Conservation (phyloP, 1,140 invertebrate genomes). For the Telenomus remus region DNA sequence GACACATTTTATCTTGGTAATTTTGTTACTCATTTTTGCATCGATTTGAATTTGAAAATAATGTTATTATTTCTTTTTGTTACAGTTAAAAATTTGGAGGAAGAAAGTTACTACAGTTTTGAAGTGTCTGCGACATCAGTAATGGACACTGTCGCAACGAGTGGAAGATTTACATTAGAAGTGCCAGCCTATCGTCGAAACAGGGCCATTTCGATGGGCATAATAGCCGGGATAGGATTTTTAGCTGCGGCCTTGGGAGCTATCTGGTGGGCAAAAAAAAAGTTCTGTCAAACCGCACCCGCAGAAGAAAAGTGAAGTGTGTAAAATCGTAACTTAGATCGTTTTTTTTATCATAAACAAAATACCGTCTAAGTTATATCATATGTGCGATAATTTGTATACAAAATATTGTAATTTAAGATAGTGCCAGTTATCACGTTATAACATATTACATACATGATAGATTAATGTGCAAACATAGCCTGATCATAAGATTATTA, state of each 20-base stretch:
- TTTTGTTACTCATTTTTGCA: neutral
- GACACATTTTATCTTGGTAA: slow-evolving; percentile 79
- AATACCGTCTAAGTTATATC: slow-evolving; percentile 22
- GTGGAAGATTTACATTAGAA: slow-evolving; percentile 76
- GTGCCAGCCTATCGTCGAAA: slow-evolving; percentile 80
- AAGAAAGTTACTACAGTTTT: slow-evolving; percentile 80
- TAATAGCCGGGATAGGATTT: slow-evolving; percentile 77
- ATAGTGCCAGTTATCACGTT: slow-evolving; percentile 29
- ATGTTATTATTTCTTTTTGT: slow-evolving; percentile 24
- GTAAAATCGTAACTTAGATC: slow-evolving; percentile 1
- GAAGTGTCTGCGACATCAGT: slow-evolving; percentile 79
- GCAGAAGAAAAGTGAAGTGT: slow-evolving; percentile 63
- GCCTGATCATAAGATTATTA: neutral
- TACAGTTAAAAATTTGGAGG: slow-evolving; percentile 79
- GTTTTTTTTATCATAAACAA: slow-evolving; percentile 12
- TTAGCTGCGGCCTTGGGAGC: slow-evolving; percentile 77
- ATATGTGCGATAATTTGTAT: slow-evolving; percentile 46
- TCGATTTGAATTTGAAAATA: neutral
- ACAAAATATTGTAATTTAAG: slow-evolving; percentile 31
- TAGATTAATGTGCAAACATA: slow-evolving; percentile 30
- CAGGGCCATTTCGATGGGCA: slow-evolving; percentile 79
- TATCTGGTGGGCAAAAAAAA: slow-evolving; percentile 78
- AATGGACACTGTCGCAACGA: slow-evolving; percentile 76
- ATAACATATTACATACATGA: slow-evolving; percentile 28
- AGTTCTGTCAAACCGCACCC: slow-evolving; percentile 66